Evolutionary conservation across 1,140 invertebrate species (phyloP).

Genomic region (Ceratina australensis): DNA sequence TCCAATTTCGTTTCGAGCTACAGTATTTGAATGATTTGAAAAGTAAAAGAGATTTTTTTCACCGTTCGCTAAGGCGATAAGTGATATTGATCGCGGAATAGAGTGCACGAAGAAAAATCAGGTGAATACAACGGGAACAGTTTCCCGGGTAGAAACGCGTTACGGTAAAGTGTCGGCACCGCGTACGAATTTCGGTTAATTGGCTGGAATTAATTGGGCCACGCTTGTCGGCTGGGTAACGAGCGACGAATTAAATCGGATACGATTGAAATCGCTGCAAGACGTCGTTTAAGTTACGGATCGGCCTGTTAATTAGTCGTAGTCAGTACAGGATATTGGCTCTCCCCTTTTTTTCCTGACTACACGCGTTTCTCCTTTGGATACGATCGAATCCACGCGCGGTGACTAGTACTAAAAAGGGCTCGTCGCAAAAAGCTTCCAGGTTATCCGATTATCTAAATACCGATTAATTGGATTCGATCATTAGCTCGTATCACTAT

Average conservation of each 20-base stretch:
- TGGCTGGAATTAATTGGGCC: constrained; percentile 21
- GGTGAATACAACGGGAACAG: too few relatives aligned
- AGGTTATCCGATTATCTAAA: too few relatives aligned
- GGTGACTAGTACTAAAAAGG: too few relatives aligned
- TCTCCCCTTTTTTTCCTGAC: not conserved
- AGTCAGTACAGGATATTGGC: not conserved
- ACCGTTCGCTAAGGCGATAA: too few relatives aligned
- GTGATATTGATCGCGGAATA: too few relatives aligned
- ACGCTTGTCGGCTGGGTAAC: constrained; percentile 3
- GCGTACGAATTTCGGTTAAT: constrained; percentile 34
- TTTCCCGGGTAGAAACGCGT: not conserved
- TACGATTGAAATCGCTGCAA: constrained; percentile 27
- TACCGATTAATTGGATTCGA: too few relatives aligned
- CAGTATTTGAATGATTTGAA: too few relatives aligned
- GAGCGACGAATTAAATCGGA: constrained; percentile 27
- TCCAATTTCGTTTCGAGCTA: too few relatives aligned
- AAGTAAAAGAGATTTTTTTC: too few relatives aligned
- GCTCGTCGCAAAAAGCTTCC: too few relatives aligned
- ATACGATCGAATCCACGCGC: not conserved
- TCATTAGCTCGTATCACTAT: too few relatives aligned
- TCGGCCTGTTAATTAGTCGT: constrained; percentile 19
- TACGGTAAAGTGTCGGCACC: not conserved
- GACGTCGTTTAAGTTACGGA: constrained; percentile 5
- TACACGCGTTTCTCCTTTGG: too few relatives aligned
- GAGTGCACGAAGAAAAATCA: not conserved